Percentiles rank a stretch among this genome's conserved stretches.
These are phyloP conservation scores for Prinia subflava DNA, from an alignment of 2,113 vertebrate species.

Conservation along the genomic window DNA sequence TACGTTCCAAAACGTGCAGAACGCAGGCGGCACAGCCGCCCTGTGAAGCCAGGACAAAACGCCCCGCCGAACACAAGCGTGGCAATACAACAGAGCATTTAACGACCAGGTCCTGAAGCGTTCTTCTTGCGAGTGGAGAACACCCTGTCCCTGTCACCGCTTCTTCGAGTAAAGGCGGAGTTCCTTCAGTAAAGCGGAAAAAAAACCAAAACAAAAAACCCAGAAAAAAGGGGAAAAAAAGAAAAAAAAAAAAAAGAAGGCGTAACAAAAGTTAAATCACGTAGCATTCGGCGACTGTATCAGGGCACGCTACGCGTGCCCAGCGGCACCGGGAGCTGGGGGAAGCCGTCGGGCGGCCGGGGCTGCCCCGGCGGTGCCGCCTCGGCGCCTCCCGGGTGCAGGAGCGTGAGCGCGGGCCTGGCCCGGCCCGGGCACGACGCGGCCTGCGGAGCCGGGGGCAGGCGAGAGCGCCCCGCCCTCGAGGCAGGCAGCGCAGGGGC, in stretches of 20 bases:
- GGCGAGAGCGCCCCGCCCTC: no score
- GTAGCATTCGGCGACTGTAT: no score
- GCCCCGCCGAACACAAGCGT: not conserved
- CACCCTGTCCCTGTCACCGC: not conserved
- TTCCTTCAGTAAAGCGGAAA: not conserved
- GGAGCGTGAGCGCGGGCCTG: not conserved
- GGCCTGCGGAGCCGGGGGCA: not conserved
- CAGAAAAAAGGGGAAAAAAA: no score
- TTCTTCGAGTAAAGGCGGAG: not conserved
- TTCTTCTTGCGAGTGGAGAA: not conserved
- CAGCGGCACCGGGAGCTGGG: not conserved
- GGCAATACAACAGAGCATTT: not conserved
- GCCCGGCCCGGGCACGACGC: no score
- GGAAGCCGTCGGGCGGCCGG: not conserved
- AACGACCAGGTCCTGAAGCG: not conserved
- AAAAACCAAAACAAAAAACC: no score
- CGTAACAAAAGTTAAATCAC: not conserved
- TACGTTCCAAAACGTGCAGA: not conserved
- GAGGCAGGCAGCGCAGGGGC: not conserved
- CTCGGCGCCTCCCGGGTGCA: no score
- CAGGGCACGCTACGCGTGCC: not conserved
- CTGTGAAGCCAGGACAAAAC: not conserved
- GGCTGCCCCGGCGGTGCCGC: no score
- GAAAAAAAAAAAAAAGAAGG: accelerated
- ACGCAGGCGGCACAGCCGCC: no score